Evolutionary conservation across 2,797 vertebrate species (phyloP), one percentile per base, ranked within the genome.

Genomic region (Sciurus vulgaris): DNA sequence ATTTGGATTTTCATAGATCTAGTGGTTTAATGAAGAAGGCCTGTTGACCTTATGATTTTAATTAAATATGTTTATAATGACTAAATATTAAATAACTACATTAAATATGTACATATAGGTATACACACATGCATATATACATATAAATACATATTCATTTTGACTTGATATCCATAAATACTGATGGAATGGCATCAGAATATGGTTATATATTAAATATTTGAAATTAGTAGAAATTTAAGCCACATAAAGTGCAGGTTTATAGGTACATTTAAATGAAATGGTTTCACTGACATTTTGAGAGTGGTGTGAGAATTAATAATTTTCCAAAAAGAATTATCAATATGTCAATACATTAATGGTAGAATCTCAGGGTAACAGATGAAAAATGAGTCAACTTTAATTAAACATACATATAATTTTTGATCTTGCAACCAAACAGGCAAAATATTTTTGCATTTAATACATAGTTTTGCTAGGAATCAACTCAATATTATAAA

Each of bases 191-290:
- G 47, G 35, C 17, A 76, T 84, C 15, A 63, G 35, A 63, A 65
- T 30, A 41, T n/a, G 38, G 8, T 56, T 38, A 18, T 2, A 78
- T 79, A 35, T 5, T 35, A 72, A 79, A 69, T 13, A 89, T 18
- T 10, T 85, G 26, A 86, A 74, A 83, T 83, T 54, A 49, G 22
- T 63, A 54, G 67, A 70, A 26, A 72, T 3, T 14, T 35, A 38
- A 47, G 28, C 35, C 35, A 73, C 11, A 47, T 79, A 17, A 85
- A 86, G 7, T 72, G n/a, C 81, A 92, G 41, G 87, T 81, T 72
- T 92, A 73, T 83, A 91, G 82, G 44, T 8, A 41, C 20, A 82
- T 88, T 54, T 10, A 76, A 83, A 69, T 95, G 51, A 47, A 90
- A 87, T 56, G 30, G 7, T 35, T 89, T 95, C 63, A 81, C 1